Percentiles rank a stretch among this genome's conserved stretches.
Conservation (phyloP, 2,888 invertebrate species). For the Arctia plantaginis region DNA sequence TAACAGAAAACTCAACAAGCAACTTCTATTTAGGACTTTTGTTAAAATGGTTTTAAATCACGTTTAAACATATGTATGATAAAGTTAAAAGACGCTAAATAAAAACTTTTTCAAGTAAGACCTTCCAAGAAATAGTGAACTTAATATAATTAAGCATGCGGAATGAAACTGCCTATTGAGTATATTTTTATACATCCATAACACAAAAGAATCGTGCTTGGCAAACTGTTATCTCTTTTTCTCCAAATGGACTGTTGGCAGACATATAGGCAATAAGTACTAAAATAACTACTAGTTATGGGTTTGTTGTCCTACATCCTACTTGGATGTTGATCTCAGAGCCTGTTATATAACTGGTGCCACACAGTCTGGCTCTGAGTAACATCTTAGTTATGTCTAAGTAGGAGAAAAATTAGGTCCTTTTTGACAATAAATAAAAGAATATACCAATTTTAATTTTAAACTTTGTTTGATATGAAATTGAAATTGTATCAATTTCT, state of each 20-base stretch:
- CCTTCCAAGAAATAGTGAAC: background rate
- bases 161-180: no score
- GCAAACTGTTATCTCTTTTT: background rate
- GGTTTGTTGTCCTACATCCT: slow-evolving; percentile 63
- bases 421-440: background rate
- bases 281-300: slow-evolving; percentile 56
- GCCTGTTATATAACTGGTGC: slow-evolving; percentile 66
- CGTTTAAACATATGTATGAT: background rate
- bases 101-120: no score
- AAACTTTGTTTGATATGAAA: no score
- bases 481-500: no score
- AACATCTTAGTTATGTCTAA: slow-evolving; percentile 44
- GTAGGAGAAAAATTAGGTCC: slow-evolving; percentile 35
- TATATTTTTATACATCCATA: slow-evolving; percentile 1
- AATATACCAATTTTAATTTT: background rate
- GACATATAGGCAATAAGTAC: slow-evolving; percentile 47
- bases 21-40: background rate
- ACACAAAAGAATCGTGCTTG: background rate
- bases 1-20: background rate
- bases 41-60: background rate
- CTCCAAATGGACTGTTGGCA: slow-evolving; percentile 41
- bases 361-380: slow-evolving; percentile 66
- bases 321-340: slow-evolving; percentile 50
- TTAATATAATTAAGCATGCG: background rate
- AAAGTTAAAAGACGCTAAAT: no score